Evolutionary conservation across 23 tunicate genomes (phyloP).

Genomic region (Diplosoma virens): DNA sequence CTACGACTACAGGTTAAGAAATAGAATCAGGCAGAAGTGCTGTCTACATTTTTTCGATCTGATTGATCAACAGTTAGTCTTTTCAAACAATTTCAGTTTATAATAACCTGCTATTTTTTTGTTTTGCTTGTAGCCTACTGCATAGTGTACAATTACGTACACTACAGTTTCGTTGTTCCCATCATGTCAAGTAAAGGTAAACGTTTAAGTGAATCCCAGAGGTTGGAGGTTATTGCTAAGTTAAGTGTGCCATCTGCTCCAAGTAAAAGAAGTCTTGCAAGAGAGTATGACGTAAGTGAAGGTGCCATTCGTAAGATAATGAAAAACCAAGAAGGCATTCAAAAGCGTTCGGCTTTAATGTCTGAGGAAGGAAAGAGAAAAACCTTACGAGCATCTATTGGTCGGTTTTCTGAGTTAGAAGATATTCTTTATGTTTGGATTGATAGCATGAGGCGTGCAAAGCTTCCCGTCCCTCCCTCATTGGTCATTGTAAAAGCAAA

Average conservation of each 20-base stretch:
- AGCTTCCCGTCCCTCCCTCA: conserved; percentile 44
- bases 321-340: conserved; percentile 34
- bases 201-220: conserved; percentile 17
- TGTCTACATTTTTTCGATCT: no score
- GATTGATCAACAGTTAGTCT: no score
- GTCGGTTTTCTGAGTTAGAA: conserved; percentile 45
- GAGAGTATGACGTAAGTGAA: conserved; percentile 42
- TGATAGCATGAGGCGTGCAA: conserved; percentile 45
- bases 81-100: conserved; percentile 11
- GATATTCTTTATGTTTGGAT: conserved; percentile 44
- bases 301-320: conserved; percentile 23
- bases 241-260: conserved; percentile 30
- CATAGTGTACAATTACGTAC: background rate
- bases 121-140: conserved; percentile 1
- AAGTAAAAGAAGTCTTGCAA: conserved; percentile 39
- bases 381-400: conserved; percentile 29
- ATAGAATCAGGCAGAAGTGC: no score
- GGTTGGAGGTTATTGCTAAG: conserved; percentile 16
- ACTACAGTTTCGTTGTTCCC: conserved; percentile 1
- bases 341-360: conserved; percentile 40
- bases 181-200: background rate
- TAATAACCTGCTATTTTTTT: background rate
- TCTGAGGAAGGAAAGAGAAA: conserved; percentile 38
- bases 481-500: conserved; percentile 54
- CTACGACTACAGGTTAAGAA: no score